Base-by-base conservation (phyloP, 2,113 vertebrate genomes). In the Pachycephala philippinensis region DNA sequence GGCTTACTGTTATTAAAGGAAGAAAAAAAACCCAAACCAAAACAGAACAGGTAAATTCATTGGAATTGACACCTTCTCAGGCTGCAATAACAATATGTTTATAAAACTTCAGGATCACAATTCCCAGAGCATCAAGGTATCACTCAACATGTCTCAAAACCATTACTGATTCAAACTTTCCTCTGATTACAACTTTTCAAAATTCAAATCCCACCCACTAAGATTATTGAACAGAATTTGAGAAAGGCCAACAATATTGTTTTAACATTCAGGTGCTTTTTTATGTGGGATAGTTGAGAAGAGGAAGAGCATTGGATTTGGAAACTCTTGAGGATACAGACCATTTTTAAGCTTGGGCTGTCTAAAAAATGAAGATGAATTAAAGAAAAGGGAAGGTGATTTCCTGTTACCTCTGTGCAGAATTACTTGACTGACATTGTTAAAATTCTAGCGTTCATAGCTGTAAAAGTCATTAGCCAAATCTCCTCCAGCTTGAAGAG, bases 341-440 rank as follows among this genome's bases (percentile, higher is more conserved):
- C 17, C 17, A 39, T 45, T 40, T 54, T 61, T 70, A 80, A 86
- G 21, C 54, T 88, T n/a, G 21, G 39, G 56, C 59, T 96, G 92
- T 89, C 94, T 70, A 4, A 86, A 90, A 96, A 86, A 86, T 86
- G 70, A 93, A 94, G 85, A 86, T 74, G 64, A 91, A 94, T 92
- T 85, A 61, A 93, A 88, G 75, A 92, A 94, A 92, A 92, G 54
- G 30, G 45, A 86, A 95, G 89, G 59, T 77, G 71, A 92, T 95
- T 95, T 96, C 83, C 76, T 81, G 79, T 83, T 94, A 56, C 30
- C 18, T 27, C 11, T 54, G 63, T 84, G 59, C 42, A 65, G 45
- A 77, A 83, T 74, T 86, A 28, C 39, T 90, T 57, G 45, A 93
- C 45, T 66, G 76, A 80, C 27, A 24, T 12, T 45, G 50, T 83